A percentile compares a stretch with the other conserved stretches of the same genome.
Evolutionary conservation across 2,888 invertebrate genomes (phyloP).

Genomic region (Plagiodera versicolora): DNA sequence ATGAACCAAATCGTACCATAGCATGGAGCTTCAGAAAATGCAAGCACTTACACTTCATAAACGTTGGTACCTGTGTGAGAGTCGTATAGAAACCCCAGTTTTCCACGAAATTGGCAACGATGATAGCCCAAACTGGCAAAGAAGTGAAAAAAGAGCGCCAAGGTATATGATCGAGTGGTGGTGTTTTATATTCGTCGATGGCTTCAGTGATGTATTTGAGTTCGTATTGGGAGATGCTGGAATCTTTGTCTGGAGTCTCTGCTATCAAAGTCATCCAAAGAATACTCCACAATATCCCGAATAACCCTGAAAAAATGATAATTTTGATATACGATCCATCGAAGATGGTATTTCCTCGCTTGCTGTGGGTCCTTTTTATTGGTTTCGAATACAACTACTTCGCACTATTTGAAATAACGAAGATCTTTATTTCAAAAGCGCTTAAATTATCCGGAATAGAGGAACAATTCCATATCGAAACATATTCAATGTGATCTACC

Average conservation of each 20-base stretch:
- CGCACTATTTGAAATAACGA: too few relatives aligned
- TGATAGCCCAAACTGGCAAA: conserved; percentile 79
- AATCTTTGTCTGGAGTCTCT: conserved; percentile 75
- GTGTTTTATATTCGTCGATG: conserved; percentile 50
- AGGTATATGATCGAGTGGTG: conserved; percentile 64
- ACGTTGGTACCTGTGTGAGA: conserved; percentile 37
- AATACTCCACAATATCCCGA: conserved; percentile 72
- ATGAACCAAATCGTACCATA: conserved; percentile 47
- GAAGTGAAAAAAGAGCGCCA: conserved; percentile 78
- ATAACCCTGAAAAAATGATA: conserved; percentile 54
- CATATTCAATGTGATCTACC: too few relatives aligned
- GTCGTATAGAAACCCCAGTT: conserved; percentile 91
- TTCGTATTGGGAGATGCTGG: conserved; percentile 71
- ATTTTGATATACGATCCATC: too few relatives aligned
- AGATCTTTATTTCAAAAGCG: too few relatives aligned
- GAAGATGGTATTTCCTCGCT: too few relatives aligned
- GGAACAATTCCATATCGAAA: too few relatives aligned
- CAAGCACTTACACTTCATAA: conserved; percentile 27
- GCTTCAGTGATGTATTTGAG: conserved; percentile 70
- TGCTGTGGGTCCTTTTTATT: too few relatives aligned
- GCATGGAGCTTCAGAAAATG: not conserved
- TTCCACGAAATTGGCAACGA: conserved; percentile 81
- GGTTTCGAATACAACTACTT: too few relatives aligned
- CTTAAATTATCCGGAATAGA: too few relatives aligned
- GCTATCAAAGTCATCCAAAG: conserved; percentile 73